Conservation (phyloP, 2,113 vertebrate genomes). For the Mesitornis unicolor region DNA sequence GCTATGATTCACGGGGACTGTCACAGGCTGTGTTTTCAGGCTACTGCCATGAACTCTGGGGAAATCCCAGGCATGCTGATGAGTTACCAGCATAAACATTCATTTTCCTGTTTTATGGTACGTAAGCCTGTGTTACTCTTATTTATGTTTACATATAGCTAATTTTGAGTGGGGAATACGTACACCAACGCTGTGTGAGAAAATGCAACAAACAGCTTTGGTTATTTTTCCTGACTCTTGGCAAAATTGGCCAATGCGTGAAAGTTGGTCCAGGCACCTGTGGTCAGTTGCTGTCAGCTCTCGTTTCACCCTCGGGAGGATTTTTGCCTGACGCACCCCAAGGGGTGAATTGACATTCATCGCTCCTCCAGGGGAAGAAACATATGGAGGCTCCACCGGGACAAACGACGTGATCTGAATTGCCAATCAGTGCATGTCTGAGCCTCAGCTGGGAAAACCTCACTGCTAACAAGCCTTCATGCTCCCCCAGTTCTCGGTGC, state of each 20-base stretch:
- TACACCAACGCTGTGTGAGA: accelerated
- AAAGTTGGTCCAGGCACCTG: slow-evolving; percentile 21
- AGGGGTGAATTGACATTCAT: slow-evolving; percentile 70
- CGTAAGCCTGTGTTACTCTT: accelerated
- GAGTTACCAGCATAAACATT: background rate
- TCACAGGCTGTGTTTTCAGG: background rate
- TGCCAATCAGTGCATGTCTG: slow-evolving; percentile 32
- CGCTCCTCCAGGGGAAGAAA: slow-evolving; percentile 58
- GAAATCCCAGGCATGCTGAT: background rate
- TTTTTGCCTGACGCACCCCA: slow-evolving; percentile 32
- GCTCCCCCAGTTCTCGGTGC: slow-evolving; percentile 51
- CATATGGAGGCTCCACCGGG: slow-evolving; percentile 62
- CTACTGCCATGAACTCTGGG: background rate
- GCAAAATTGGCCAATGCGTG: background rate
- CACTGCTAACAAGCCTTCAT: slow-evolving; percentile 61
- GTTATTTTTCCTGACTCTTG: background rate
- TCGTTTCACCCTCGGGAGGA: slow-evolving; percentile 42
- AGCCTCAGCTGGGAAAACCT: slow-evolving; percentile 66
- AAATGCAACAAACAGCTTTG: accelerated
- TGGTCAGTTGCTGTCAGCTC: slow-evolving; percentile 60
- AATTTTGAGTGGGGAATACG: background rate
- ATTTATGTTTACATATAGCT: background rate
- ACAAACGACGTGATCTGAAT: slow-evolving; percentile 32
- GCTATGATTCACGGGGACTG: accelerated
- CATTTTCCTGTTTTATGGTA: background rate